Evolutionary conservation across 2,888 invertebrate genomes (phyloP).

Genomic region (Aphrophora alni): DNA sequence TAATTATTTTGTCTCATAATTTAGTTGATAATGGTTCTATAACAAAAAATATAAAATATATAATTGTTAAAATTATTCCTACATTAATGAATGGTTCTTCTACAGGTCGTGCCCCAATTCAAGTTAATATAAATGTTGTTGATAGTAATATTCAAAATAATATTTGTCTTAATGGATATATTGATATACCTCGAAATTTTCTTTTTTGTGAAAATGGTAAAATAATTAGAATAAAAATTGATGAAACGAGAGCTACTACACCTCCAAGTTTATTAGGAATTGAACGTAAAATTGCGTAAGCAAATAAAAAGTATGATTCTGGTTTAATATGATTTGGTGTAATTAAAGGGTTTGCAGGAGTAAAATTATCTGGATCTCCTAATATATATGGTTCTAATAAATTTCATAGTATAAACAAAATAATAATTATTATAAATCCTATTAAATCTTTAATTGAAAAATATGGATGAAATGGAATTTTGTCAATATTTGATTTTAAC

Average conservation of each 20-base stretch:
- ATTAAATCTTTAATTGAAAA: constrained; percentile 67
- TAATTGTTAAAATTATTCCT: constrained; percentile 66
- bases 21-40: constrained; percentile 48
- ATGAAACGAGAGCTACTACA: constrained; percentile 69
- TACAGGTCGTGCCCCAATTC: constrained; percentile 73
- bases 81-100: constrained; percentile 69
- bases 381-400: constrained; percentile 66
- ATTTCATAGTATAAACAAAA: constrained; percentile 57
- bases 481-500: neutral
- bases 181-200: constrained; percentile 66
- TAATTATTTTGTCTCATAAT: neutral
- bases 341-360: constrained; percentile 70
- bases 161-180: constrained; percentile 61
- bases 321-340: constrained; percentile 81
- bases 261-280: constrained; percentile 83
- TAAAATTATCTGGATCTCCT: constrained; percentile 77
- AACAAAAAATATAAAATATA: constrained; percentile 67
- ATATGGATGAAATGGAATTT: constrained; percentile 55
- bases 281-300: constrained; percentile 80
- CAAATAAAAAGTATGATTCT: constrained; percentile 86
- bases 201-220: constrained; percentile 65
- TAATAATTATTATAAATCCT: neutral
- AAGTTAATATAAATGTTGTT: constrained; percentile 67
- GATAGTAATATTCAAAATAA: constrained; percentile 64
- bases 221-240: constrained; percentile 71